These are phyloP conservation scores for Ormyrus thymus DNA, from an alignment of 2,888 invertebrate species.

Conservation along the genomic window DNA sequence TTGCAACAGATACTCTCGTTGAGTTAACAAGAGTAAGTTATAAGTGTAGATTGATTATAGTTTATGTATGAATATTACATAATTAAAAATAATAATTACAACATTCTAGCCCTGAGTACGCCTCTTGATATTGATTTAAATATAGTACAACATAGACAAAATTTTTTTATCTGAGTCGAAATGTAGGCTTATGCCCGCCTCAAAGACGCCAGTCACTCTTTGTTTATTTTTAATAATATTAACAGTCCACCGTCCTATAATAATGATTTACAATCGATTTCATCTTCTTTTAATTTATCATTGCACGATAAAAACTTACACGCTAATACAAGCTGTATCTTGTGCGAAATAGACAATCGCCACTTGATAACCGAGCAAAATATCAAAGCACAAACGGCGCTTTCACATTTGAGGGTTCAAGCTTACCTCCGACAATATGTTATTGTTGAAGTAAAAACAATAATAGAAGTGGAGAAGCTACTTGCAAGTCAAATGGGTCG, in stretches of 20 bases:
- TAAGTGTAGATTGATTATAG: constrained; percentile 66
- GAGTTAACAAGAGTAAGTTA: constrained; percentile 68
- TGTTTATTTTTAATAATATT: constrained; percentile 39
- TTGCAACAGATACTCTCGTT: constrained; percentile 72
- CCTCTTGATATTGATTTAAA: constrained; percentile 59
- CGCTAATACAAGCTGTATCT: constrained; percentile 54
- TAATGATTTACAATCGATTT: constrained; percentile 52
- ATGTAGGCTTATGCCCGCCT: constrained; percentile 35
- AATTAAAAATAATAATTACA: constrained; percentile 70
- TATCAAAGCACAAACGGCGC: constrained; percentile 49
- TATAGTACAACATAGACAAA: constrained; percentile 57
- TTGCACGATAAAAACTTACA: constrained; percentile 59
- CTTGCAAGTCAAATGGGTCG: constrained; percentile 20
- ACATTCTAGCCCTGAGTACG: constrained; percentile 66
- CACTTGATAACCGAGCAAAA: constrained; percentile 36
- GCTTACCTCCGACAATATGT: constrained; percentile 45
- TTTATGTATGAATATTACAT: constrained; percentile 67
- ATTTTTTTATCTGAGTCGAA: constrained; percentile 34
- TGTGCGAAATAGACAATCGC: constrained; percentile 52
- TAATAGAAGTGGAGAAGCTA: constrained; percentile 45
- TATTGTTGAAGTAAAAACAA: constrained; percentile 50
- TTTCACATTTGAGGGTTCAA: constrained; percentile 35
- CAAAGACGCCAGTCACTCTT: constrained; percentile 45
- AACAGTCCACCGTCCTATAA: constrained; percentile 51
- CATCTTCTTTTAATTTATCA: constrained; percentile 47